Evolutionary conservation across 1,140 invertebrate genomes (phyloP), one percentile per base, ranked within the genome.

Genomic region (Spodoptera litura): DNA sequence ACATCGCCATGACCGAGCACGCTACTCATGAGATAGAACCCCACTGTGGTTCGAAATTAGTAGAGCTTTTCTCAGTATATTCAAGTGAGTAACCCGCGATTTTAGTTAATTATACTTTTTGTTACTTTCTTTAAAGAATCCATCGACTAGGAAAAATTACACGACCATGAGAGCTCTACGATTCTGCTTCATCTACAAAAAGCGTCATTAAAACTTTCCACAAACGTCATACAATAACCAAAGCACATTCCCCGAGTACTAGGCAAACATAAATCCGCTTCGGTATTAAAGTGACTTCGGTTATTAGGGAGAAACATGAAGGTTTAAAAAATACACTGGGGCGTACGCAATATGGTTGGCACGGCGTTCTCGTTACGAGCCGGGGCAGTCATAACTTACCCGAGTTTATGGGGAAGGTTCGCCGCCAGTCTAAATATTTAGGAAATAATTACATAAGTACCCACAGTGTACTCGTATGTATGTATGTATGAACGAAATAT

Each of bases 361-460:
- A 76, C 68, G 61, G 68, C 68, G 74, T 64, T 72, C 79, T 59
- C 74, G 70, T 86, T 86, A 84, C 79, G 81, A 76, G 58, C 68
- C 27, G 27, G 70, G 66, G 64, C 53, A 44, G 79, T 79, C 75
- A 74, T 86, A 86, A 86, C 82, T 81, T 81, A 53, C 70, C 51
- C 38, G 75, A 79, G 79, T 86, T 86, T 86, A 86, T 79, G 78
- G 58, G 71, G 53, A 64, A 75, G 76, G 59, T 62, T 74, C 77
- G 72, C 71, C 44, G 56, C 80, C 58, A 64, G 78, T 81, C 83
- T 85, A 82, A 82, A 85, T 84, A 84, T 84, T 84, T 84, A 84
- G 78, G 79, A 70, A 78, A 84, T 84, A 84, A 84, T 84, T 84
- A 84, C 76, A 82, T 68, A 81, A 80, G 78, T 81, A 81, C 74